Conservation (phyloP, 35 echinoderm and acorn worm genomes). For the Lytechinus variegatus region DNA sequence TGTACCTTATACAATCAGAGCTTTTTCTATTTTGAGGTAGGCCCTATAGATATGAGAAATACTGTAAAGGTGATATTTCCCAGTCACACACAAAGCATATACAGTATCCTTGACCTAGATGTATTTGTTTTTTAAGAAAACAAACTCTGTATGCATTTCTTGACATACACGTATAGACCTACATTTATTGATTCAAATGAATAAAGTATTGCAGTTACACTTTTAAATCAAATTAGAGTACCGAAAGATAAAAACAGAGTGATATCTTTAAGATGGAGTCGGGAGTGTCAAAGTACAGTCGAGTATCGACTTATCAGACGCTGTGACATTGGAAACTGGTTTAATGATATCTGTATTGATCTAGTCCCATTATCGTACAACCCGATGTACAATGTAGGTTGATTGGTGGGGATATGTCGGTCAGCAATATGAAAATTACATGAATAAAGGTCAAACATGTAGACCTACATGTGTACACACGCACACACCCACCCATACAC, state of each 20-base stretch:
- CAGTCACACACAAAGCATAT: neutral
- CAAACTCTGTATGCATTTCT: too few species aligned
- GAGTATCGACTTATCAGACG: neutral
- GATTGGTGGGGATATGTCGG: neutral
- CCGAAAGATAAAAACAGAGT: neutral
- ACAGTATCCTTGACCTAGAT: neutral
- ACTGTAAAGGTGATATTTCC: neutral
- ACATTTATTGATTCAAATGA: neutral
- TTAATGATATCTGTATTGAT: slow-evolving; percentile 12
- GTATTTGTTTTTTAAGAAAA: neutral
- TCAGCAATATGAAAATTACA: neutral
- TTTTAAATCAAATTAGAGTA: neutral
- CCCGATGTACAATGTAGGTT: neutral
- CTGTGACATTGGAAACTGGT: slow-evolving; percentile 35
- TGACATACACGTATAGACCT: neutral
- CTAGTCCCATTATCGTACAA: neutral
- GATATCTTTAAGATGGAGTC: neutral
- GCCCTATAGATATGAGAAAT: too few species aligned
- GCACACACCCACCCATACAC: too few species aligned
- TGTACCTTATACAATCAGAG: too few species aligned
- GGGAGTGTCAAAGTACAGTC: neutral
- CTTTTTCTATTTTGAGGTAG: too few species aligned
- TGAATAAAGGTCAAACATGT: too few species aligned
- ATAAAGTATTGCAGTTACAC: neutral
- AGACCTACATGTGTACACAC: too few species aligned